These are phyloP conservation scores for Anthophora plumipes DNA, from an alignment of 2,888 invertebrate genomes.

Conservation along the genomic window DNA sequence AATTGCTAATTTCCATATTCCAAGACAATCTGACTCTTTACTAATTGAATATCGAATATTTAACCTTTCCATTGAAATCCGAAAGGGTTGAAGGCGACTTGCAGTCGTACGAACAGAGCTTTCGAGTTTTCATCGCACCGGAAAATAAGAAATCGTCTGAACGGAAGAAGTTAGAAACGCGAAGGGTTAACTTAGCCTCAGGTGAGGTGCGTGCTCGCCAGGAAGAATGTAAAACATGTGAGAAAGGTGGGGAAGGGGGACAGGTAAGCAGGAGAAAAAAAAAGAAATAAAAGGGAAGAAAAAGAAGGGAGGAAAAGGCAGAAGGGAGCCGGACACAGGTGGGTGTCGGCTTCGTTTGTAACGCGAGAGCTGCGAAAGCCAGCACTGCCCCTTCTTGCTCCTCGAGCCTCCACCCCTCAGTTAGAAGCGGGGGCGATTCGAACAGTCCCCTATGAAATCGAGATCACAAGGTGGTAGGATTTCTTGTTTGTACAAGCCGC, in stretches of 20 bases:
- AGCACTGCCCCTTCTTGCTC: slow-evolving; percentile 42
- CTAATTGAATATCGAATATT: no score
- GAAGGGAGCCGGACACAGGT: slow-evolving; percentile 78
- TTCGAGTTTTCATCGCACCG: no score
- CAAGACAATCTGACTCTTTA: no score
- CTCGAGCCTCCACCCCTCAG: slow-evolving; percentile 23
- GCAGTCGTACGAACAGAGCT: no score
- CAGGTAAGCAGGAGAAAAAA: slow-evolving; percentile 40
- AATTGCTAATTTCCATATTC: no score
- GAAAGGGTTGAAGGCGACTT: no score
- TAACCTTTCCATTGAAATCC: no score
- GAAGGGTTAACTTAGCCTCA: not conserved
- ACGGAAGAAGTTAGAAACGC: no score
- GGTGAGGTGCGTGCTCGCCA: not conserved
- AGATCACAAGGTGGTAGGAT: slow-evolving; percentile 71
- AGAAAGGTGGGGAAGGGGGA: slow-evolving; percentile 26
- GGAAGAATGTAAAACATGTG: slow-evolving; percentile 13
- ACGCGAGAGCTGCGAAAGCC: slow-evolving; percentile 76
- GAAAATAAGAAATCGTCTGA: no score
- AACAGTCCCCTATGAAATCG: slow-evolving; percentile 61
- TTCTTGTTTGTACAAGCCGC: slow-evolving; percentile 69
- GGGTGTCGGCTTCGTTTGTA: slow-evolving; percentile 82
- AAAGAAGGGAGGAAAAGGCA: slow-evolving; percentile 14
- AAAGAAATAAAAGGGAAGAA: slow-evolving; percentile 28
- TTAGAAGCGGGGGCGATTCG: slow-evolving; percentile 12